Evolutionary conservation across 2,888 invertebrate species (phyloP), one percentile per base, ranked within the genome.

Genomic region (Dermolepida albohirtum): DNA sequence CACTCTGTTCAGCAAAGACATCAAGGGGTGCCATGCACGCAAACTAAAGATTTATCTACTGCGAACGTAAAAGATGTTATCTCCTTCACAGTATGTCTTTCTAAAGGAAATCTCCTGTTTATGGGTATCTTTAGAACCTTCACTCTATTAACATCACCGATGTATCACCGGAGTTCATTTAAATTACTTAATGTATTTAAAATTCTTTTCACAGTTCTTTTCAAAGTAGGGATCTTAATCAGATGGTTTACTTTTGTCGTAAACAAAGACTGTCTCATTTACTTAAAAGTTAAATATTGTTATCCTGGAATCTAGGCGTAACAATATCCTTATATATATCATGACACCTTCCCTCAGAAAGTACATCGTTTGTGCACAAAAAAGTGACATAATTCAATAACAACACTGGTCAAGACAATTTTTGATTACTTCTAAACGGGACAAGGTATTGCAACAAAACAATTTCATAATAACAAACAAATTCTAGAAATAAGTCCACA

Each of bases 21-120:
- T 72, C 72, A 72, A 67, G 69, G 71, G 68, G 66, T 51, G 67
- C 67, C 59, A 68, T 59, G 68, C 74, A 73, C 73, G 74, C 74
- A 72, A 74, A 69, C 64, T 67, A 71, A 73, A 74, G 74, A 74
- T 74, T 74, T 74, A 74, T 74, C 73, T 74, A 74, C 73, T 74
- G 73, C 70, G 70, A 74, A 74, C 69, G 50, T 70, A 68, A 66
- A 69, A 73, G 74, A 74, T 73, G 66, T 64, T 68, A 74, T 74
- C 74, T 74, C 70, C 64, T 73, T 71, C 64, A 69, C 71, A 54
- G 71, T 50, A 50, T 22, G 66, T 59, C 62, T 66, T 41, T 55
- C 66, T 59, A 50, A 59, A 66, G 66, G 59, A 59, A 66, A 66
- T 39, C 55, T 59, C 41, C 40, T 59, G 66, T 51, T 66, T 66